A percentile compares a stretch with the other conserved stretches of the same genome.
These are phyloP conservation scores for Cyprinodon tularosa DNA, from an alignment of 2,113 vertebrate genomes.

Conservation along the genomic window DNA sequence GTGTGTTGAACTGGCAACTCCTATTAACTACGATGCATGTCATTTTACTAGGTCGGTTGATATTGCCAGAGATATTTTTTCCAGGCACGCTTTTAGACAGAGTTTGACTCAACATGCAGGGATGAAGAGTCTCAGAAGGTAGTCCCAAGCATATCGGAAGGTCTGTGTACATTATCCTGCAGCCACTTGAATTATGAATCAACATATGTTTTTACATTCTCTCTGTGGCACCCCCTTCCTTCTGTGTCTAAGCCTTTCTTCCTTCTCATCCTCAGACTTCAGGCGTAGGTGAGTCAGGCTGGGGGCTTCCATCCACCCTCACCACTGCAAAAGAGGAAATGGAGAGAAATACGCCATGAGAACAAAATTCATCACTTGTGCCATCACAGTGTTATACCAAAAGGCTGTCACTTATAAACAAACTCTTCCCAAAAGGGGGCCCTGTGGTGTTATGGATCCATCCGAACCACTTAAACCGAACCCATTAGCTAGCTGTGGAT, in stretches of 20 bases:
- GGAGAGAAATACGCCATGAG: constrained; percentile 30
- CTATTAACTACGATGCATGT: constrained; percentile 27
- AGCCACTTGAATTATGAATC: constrained; percentile 40
- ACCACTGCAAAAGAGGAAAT: constrained; percentile 69
- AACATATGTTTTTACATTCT: constrained; percentile 40
- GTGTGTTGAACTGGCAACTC: constrained; percentile 45
- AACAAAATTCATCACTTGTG: not conserved
- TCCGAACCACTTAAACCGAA: constrained; percentile 53
- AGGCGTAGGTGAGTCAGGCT: constrained; percentile 69
- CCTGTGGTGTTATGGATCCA: constrained; percentile 44
- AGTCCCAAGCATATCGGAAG: constrained; percentile 38
- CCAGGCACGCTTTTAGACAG: constrained; percentile 51
- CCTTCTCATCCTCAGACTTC: constrained; percentile 65
- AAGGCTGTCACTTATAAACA: not conserved
- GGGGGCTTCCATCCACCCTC: constrained; percentile 74
- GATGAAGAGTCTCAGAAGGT: constrained; percentile 52
- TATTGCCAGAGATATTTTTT: constrained; percentile 51
- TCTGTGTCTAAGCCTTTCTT: constrained; percentile 15
- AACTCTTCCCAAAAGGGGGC: constrained; percentile 55
- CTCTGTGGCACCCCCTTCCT: constrained; percentile 17
- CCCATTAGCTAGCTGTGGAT: constrained; percentile 69
- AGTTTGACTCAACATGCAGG: constrained; percentile 42
- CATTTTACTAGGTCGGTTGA: constrained; percentile 39
- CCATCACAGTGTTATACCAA: not conserved
- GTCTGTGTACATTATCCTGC: constrained; percentile 30